A percentile compares a stretch with the other conserved stretches of the same genome.
Conservation (phyloP, 2,797 vertebrate genomes). For the Pteronotus mesoamericanus region DNA sequence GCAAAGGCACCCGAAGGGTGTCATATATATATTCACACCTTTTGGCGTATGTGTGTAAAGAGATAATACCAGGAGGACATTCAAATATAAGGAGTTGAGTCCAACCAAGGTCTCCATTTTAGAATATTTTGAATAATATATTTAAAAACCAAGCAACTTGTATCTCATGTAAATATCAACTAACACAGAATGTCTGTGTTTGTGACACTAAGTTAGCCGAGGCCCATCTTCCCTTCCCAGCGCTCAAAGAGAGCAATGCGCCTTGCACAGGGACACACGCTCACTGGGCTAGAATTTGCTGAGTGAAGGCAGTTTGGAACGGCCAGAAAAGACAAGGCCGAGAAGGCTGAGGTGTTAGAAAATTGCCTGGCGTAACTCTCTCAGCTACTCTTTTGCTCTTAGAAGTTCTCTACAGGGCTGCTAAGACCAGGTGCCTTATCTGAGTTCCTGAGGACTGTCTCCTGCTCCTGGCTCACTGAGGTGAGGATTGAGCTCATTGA, state of each 20-base stretch:
- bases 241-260: background rate
- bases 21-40: background rate
- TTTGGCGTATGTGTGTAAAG: background rate
- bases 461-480: background rate
- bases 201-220: background rate
- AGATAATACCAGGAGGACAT: background rate
- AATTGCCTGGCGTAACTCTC: background rate
- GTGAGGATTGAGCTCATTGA: background rate
- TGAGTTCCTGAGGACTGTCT: background rate
- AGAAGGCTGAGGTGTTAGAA: background rate
- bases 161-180: background rate
- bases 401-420: background rate
- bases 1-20: background rate
- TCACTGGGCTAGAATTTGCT: background rate
- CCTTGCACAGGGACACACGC: background rate
- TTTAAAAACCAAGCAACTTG: background rate
- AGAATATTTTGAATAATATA: background rate
- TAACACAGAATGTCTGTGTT: background rate
- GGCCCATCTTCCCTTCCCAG: background rate
- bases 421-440: background rate
- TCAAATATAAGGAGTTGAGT: background rate
- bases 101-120: background rate
- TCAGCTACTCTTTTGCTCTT: background rate
- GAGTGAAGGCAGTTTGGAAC: background rate
- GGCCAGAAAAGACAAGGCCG: background rate